Base-by-base conservation (phyloP, 2,888 invertebrate species). In the Blastobasis lacticolella region DNA sequence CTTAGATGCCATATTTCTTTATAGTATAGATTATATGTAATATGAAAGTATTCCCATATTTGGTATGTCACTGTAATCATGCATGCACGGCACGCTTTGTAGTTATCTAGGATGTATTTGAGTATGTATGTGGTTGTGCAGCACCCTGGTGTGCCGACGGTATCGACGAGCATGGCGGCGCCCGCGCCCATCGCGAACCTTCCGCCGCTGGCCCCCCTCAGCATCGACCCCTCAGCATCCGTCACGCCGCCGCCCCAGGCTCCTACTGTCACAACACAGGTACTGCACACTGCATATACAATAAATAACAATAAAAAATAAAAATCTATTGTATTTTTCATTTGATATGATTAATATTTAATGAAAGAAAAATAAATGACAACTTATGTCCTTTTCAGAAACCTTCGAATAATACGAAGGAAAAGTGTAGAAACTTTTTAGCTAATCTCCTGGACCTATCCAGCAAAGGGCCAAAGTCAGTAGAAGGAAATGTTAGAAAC, bases 371-470 rank as follows among this genome's bases (percentile, higher is more conserved):
- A 23, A 23, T 23, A 23, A 23, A 23, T 23, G 23, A 23, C 23
- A 23, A 23, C 23, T 23, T 23, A 42, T 42, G 10, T 8, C 45
- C 48, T 41, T 50, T 7, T 49, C 61, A 81, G 77, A 82, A 80
- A 64, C 79, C 81, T 5, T 76, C 81, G 55, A 95, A 95, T 80
- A 96, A 96, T 90, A 96, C 96, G 84, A 97, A 97, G 91, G 97
- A 97, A 89, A 98, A 98, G 90, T 98, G 98, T 90, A 94, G 97
- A 73, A 98, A 97, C 89, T 98, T 98, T 89, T 91, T 98, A 79
- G 96, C 97, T 57, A 98, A 98, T 81, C 91, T 98, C 63, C 91
- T 98, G 76, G 97, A 97, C 79, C 89, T 98, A 75, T 98, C 98
- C 58, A 96, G 96, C 84, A 94, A 96, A 81, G 98, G 98, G 85